Base-by-base conservation (phyloP, 1,140 invertebrate species). In the Chironomus striatipennis region DNA sequence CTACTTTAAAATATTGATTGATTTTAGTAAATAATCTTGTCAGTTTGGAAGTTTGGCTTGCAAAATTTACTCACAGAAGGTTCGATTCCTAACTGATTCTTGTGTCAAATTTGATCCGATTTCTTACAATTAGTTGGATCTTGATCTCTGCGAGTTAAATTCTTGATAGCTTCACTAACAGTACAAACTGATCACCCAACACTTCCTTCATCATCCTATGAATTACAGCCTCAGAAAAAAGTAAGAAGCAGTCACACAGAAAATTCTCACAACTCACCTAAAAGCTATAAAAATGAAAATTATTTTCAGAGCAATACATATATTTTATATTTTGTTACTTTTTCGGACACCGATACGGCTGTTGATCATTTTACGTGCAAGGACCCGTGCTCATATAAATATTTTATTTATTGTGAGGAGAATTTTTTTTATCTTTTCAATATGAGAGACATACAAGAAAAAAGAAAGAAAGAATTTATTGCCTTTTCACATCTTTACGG, bases 401-500 rank as follows among this genome's bases (percentile, higher is more conserved):
- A 34, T 34, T 34, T 34, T 34, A 34, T 34, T 34, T 34, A 34
- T 34, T 34, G 24, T 34, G 24, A 34, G 24, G 24, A 34, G 24
- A 1, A 34, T 34, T 34, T 5, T 34, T 34, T 34, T 34, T 34
- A 57, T 57, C 47, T 57, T 15, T 47, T n/a, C 12, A n/a, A 57
- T 57, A n/a, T n/a, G 15, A 15, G 47, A 15, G n/a, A 57, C 47
- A 57, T 57, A n/a, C n/a, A 12, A n/a, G 47, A 57, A 47, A 10
- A 15, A 9, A 15, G n/a, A 57, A 8, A 47, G 9, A 15, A 12
- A 15, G n/a, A 57, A 57, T 57, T 57, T 57, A 57, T 57, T 57
- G 47, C 47, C 47, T 57, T 12, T 57, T n/a, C 47, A 57, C n/a
- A 57, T 57, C 47, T 57, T 57, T 57, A 57, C 47, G 47, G 47